Evolutionary conservation across 2,888 invertebrate genomes (phyloP).

Genomic region (Aporophyla lueneburgensis): DNA sequence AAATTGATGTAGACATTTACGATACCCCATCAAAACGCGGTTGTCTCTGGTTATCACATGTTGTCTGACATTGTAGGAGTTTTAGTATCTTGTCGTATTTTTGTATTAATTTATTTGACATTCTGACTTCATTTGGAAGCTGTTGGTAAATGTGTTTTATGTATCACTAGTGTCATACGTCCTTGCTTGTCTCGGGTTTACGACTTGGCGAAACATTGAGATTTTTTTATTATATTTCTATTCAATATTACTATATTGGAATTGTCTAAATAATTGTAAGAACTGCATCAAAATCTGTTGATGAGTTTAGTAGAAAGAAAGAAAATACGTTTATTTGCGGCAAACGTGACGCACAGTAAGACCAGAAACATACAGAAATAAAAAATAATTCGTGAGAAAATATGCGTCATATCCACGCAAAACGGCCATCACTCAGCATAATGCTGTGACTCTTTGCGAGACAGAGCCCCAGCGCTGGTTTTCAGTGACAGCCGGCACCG

Average conservation of each 20-base stretch:
- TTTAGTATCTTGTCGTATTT: conserved; percentile 25
- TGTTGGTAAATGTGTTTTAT: not conserved
- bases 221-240: not conserved
- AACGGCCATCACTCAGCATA: no score
- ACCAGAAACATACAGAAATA: no score
- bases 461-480: no score
- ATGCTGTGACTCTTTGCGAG: no score
- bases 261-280: not conserved
- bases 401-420: no score
- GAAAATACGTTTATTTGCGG: no score
- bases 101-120: conserved; percentile 46
- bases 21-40: conserved; percentile 15
- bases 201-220: not conserved
- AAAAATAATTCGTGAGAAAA: no score
- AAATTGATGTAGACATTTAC: conserved; percentile 50
- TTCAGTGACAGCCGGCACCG: no score
- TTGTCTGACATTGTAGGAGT: conserved; percentile 1
- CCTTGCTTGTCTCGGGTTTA: not conserved
- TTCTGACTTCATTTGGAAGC: conserved; percentile 13
- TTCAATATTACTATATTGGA: not conserved
- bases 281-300: not conserved
- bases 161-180: not conserved
- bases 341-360: no score
- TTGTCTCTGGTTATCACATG: conserved; percentile 4
- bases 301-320: not conserved